Evolutionary conservation across 37 sponge, comb jelly and placozoan genomes (phyloP).

Genomic region (Mnemiopsis leidyi): DNA sequence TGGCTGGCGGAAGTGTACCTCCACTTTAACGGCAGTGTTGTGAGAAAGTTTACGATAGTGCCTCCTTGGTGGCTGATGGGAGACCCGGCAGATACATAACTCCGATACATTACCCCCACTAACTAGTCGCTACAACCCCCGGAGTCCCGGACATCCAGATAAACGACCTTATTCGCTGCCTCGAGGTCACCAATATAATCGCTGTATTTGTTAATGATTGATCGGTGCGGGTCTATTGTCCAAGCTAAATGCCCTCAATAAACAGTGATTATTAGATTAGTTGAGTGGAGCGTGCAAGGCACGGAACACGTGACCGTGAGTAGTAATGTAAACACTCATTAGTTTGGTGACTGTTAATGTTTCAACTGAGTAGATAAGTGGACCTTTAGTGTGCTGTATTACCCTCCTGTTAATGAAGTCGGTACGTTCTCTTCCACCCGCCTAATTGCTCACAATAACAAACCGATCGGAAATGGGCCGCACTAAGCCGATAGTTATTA

Average conservation of each 20-base stretch:
- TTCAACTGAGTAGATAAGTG: constrained; percentile 2
- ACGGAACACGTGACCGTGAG: not conserved
- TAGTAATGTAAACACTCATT: not conserved
- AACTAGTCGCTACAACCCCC: not conserved
- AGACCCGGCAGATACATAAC: not conserved
- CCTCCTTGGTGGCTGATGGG: not conserved
- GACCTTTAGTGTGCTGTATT: not conserved
- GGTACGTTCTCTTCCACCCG: not conserved
- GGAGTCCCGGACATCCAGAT: not conserved
- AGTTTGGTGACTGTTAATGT: constrained; percentile 7
- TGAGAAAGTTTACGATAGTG: not conserved
- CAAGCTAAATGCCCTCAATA: constrained; percentile 25
- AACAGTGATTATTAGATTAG: not conserved
- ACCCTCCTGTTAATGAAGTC: not conserved
- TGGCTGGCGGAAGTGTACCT: not conserved
- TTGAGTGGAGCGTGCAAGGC: not conserved
- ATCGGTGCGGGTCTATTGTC: not conserved
- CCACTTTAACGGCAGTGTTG: not conserved
- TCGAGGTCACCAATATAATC: not conserved
- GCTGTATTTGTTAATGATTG: constrained; percentile 38
- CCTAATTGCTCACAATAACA: constrained; percentile 23
- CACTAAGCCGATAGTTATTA: constrained; percentile 20
- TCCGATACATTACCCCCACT: not conserved
- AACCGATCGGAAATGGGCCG: not conserved
- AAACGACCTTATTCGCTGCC: not conserved